Conservation (phyloP, 2,113 vertebrate genomes). For the Xyrauchen texanus region DNA sequence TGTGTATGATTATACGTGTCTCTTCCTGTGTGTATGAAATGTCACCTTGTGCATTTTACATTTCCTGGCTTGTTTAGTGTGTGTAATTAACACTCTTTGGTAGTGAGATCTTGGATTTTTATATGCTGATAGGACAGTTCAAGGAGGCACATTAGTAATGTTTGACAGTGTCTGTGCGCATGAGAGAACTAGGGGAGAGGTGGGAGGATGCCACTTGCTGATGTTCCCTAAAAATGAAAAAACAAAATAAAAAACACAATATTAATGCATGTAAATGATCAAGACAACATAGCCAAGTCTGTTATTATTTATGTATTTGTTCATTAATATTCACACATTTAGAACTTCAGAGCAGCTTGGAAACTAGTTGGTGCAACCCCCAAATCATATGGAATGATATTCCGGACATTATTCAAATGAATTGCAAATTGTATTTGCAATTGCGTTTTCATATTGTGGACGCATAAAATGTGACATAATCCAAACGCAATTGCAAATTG, state of each 20-base stretch:
- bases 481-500: no score
- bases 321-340: no score
- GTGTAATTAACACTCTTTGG: constrained; percentile 50
- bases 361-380: no score
- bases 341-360: no score
- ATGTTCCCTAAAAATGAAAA: constrained; percentile 61
- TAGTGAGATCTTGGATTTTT: constrained; percentile 15
- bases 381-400: no score
- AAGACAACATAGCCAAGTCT: no score
- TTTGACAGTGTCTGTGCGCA: constrained; percentile 54
- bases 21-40: not conserved
- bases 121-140: constrained; percentile 28
- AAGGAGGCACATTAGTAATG: constrained; percentile 65
- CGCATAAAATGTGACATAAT: no score
- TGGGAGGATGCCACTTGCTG: constrained; percentile 64
- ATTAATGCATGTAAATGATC: no score
- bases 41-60: not conserved
- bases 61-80: constrained; percentile 4
- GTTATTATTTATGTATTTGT: no score
- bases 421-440: no score
- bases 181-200: constrained; percentile 73
- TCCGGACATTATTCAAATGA: no score
- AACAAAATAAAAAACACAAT: not conserved
- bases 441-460: no score
- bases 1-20: not conserved